These are phyloP conservation scores for Danio albolineatus DNA, from an alignment of 2,797 vertebrate genomes.

Conservation along the genomic window DNA sequence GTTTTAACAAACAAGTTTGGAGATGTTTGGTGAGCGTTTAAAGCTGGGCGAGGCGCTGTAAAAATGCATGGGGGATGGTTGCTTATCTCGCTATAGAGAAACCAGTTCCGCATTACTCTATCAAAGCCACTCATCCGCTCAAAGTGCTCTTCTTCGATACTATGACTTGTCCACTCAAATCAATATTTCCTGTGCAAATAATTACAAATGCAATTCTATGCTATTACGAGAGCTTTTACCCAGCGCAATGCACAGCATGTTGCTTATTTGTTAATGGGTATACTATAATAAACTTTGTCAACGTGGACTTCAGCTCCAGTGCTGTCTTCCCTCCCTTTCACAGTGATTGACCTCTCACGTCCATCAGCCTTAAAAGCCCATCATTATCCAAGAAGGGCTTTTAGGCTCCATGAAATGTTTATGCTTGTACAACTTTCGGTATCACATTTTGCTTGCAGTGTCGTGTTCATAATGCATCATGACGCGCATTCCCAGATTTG, in stretches of 20 bases:
- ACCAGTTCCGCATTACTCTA: constrained; percentile 59
- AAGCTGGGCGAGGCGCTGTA: constrained; percentile 50
- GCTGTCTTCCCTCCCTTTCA: constrained; percentile 30
- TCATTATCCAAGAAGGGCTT: constrained; percentile 57
- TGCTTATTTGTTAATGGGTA: constrained; percentile 52
- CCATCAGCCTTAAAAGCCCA: constrained; percentile 61
- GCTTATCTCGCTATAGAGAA: constrained; percentile 50
- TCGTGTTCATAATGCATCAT: constrained; percentile 40
- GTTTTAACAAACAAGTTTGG: constrained; percentile 38
- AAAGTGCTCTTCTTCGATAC: constrained; percentile 46
- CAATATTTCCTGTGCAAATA: constrained; percentile 34
- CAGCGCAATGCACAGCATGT: constrained; percentile 45
- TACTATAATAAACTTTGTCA: constrained; percentile 49
- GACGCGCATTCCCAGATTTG: constrained; percentile 30
- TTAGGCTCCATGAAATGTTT: constrained; percentile 67
- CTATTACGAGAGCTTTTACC: constrained; percentile 54
- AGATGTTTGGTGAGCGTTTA: constrained; percentile 43
- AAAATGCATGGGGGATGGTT: constrained; percentile 56
- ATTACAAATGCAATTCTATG: constrained; percentile 34
- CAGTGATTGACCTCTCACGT: constrained; percentile 51
- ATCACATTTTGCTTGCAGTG: constrained; percentile 57
- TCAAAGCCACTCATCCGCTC: constrained; percentile 54
- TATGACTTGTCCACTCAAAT: constrained; percentile 10
- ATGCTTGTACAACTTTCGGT: constrained; percentile 56
- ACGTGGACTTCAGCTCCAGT: constrained; percentile 47